phyloP scores from a whole-genome alignment of 2,113 vertebrate genomes.

The Willisornis vidua region DNA sequence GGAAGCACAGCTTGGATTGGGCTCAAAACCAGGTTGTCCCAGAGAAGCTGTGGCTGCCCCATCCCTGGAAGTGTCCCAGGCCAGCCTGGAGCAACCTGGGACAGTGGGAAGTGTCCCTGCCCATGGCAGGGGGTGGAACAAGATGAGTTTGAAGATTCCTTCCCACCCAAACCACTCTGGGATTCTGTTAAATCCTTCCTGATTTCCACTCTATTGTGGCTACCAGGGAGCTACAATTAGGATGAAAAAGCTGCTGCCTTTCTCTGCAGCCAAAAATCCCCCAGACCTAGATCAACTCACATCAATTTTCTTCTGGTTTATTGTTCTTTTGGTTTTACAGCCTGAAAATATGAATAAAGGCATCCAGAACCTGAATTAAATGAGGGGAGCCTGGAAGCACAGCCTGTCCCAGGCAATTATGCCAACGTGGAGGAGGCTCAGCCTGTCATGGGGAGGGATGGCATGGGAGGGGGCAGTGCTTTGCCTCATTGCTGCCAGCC shows the following conservation, averaged over 20 bases:
- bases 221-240: background rate
- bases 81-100: background rate
- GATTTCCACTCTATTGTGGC: background rate
- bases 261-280: background rate
- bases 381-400: background rate
- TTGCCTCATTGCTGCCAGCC: background rate
- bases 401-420: fast-evolving
- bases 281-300: background rate
- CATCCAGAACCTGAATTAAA: background rate
- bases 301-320: background rate
- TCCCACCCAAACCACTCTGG: background rate
- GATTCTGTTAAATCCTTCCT: background rate
- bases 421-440: fast-evolving
- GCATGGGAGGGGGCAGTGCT: fast-evolving
- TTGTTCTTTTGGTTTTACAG: background rate
- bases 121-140: background rate
- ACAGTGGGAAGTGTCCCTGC: background rate
- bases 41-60: background rate
- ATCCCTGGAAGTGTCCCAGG: background rate
- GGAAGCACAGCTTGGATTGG: background rate
- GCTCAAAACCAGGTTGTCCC: background rate
- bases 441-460: background rate
- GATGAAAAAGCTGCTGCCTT: background rate
- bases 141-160: background rate
- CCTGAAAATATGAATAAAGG: background rate